phyloP scores from a whole-genome alignment of 2,888 invertebrate genomes.

The Nemotelus pantherinus region DNA sequence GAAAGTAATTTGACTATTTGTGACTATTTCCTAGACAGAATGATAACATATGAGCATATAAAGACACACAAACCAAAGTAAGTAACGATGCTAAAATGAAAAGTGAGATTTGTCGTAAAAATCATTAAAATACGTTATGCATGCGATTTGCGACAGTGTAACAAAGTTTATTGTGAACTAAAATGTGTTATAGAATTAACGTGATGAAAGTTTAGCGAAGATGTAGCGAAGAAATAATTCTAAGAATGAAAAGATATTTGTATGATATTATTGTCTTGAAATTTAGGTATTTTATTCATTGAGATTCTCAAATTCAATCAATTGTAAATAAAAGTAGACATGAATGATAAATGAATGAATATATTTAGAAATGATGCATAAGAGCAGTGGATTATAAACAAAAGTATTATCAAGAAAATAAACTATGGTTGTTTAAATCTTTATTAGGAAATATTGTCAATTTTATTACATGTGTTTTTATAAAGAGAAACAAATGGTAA shows the following conservation, averaged over 20 bases:
- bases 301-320: neutral
- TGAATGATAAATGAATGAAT: neutral
- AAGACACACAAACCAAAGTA: constrained; percentile 42
- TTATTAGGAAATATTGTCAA: neutral
- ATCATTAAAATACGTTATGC: neutral
- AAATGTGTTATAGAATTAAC: neutral
- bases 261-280: neutral
- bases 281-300: neutral
- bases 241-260: neutral
- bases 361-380: neutral
- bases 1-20: neutral
- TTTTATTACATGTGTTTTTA: neutral
- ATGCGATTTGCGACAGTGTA: neutral
- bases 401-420: constrained; percentile 33
- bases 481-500: neutral
- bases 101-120: neutral
- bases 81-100: constrained; percentile 37
- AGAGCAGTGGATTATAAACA: neutral
- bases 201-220: no score
- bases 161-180: neutral
- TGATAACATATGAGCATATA: neutral
- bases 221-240: no score
- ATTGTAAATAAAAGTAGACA: neutral
- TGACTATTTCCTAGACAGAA: neutral
- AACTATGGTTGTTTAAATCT: constrained; percentile 26